Evolutionary conservation across 1,140 invertebrate genomes (phyloP), one percentile per base, ranked within the genome.

Genomic region (Apis mellifera): DNA sequence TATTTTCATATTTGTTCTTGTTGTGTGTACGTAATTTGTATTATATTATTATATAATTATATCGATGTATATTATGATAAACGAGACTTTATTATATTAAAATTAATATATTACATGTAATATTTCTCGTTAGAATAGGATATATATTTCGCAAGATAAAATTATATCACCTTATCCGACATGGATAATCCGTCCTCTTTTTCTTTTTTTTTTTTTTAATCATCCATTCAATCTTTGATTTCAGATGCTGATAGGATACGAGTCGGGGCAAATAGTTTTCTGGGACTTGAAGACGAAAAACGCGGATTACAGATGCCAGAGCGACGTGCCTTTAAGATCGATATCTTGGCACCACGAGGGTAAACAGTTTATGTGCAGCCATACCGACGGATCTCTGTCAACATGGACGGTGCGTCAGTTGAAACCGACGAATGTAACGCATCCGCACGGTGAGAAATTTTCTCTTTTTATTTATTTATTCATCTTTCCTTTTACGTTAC

Each of bases 261-360:
- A 99, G 94, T 96, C 96, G 84, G 99, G 99, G 52, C 96, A 97
- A 92, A 96, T 99, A 88, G 98, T 98, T 32, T 95, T 99, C 77
- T 99, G 99, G 99, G 99, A 99, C 95, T 95, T 99, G 84, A 96
- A 97, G 87, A 96, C 95, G 77, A 97, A 97, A 92, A 93, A 92
- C 76, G 98, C 97, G 21, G 98, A 99, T 89, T 95, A 96, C 91
- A 95, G 98, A 91, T 98, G 96, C 94, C 96, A 98, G 94, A 96
- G 96, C 9, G 90, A 95, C 23, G 97, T 99, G 92, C 96, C 96
- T 32, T 95, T 99, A 73, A 96, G 96, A 90, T 98, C 97, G 78
- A 96, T 99, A 90, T 96, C 97, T 77, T 99, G 99, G 99, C 98
- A 99, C 93, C 96, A 98, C 93, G 99, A 99, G 94, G 99, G 99